Percentiles rank a stretch among this genome's conserved stretches.
Evolutionary conservation across 2,797 vertebrate species (phyloP).

Genomic region (Sebastes cheni): DNA sequence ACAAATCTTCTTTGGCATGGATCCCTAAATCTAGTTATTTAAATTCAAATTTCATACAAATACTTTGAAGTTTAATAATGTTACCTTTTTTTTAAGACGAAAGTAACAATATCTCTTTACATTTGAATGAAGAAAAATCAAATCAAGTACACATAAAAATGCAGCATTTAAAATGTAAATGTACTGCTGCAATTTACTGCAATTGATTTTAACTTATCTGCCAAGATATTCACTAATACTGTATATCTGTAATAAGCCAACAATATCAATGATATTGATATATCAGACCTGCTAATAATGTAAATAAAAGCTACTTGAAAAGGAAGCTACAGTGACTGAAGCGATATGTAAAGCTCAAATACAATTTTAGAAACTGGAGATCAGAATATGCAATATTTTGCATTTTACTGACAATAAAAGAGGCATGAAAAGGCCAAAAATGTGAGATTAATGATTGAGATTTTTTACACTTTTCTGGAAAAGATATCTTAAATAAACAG

Average conservation of each 20-base stretch:
- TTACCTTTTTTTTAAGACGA: neutral
- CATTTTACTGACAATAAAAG: neutral
- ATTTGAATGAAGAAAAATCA: neutral
- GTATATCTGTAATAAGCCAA: neutral
- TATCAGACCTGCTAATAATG: neutral
- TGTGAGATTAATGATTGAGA: neutral
- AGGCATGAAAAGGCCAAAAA: neutral
- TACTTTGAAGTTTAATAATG: neutral
- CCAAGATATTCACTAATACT: neutral
- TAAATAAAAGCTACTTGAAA: neutral
- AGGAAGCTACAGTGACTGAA: neutral
- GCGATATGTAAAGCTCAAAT: neutral
- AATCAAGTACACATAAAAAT: neutral
- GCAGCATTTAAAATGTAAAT: neutral
- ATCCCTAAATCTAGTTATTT: neutral
- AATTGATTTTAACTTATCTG: neutral
- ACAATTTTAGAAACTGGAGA: neutral
- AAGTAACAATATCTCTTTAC: neutral
- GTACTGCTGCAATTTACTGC: neutral
- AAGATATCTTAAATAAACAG: neutral
- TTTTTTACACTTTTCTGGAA: neutral
- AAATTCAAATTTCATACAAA: neutral
- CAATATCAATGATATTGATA: neutral
- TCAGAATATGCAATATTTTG: neutral
- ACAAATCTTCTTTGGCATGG: neutral